phyloP scores from a whole-genome alignment of 2,113 vertebrate species.

The Erinaceus europaeus region DNA sequence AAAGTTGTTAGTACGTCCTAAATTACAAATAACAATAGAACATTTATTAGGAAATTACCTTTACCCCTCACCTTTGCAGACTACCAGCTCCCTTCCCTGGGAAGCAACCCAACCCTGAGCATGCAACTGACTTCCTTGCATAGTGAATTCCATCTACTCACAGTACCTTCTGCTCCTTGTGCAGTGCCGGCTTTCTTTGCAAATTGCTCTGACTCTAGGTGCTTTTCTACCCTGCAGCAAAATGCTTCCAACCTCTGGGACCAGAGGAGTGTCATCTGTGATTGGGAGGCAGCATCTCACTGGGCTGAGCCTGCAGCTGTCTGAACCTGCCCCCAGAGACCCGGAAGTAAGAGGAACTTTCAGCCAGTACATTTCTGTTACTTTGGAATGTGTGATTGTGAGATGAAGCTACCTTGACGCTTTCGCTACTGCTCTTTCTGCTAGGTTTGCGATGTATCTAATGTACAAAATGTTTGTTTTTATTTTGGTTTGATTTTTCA shows the following conservation, averaged over 20 bases:
- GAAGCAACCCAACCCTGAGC: neutral
- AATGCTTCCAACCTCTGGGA: slow-evolving; percentile 66
- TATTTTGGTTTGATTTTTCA: neutral
- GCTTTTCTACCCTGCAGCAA: neutral
- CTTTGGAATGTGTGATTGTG: slow-evolving; percentile 63
- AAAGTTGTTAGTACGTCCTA: neutral
- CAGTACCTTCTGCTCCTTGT: neutral
- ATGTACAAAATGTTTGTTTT: neutral
- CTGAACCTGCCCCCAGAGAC: slow-evolving; percentile 70
- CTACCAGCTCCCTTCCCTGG: neutral
- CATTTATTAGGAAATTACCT: slow-evolving; percentile 44
- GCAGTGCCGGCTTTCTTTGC: neutral
- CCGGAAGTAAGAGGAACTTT: slow-evolving; percentile 68
- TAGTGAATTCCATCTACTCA: slow-evolving; percentile 17
- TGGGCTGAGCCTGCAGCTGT: slow-evolving; percentile 71
- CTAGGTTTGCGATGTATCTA: neutral
- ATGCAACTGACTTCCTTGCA: rapidly evolving
- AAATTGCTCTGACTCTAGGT: neutral
- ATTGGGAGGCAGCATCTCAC: slow-evolving; percentile 79
- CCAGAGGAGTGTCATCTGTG: slow-evolving; percentile 53
- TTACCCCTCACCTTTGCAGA: neutral
- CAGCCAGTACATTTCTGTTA: slow-evolving; percentile 53
- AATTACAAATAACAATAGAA: neutral
- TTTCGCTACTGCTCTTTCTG: neutral
- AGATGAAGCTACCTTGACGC: neutral